A percentile compares a stretch with the other conserved stretches of the same genome.
Evolutionary conservation across 2,113 vertebrate species (phyloP).

Genomic region (Thoracochromis brauschi): DNA sequence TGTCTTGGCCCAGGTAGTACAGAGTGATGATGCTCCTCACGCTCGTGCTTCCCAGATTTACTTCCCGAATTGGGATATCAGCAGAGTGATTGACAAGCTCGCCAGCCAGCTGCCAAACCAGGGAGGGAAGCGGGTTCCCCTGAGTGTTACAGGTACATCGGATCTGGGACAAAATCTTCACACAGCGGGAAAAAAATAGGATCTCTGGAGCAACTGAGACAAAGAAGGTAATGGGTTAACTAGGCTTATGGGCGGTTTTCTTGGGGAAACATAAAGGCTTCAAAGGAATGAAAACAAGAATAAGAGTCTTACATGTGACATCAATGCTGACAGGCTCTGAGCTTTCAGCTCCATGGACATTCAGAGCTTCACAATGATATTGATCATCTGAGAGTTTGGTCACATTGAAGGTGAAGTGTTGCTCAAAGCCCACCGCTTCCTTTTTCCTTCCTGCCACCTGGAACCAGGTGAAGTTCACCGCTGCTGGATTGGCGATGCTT

Average conservation of each 20-base stretch:
- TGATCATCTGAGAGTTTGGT: slow-evolving; percentile 48
- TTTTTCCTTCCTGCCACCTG: slow-evolving; percentile 13
- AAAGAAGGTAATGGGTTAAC: background rate
- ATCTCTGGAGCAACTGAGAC: slow-evolving; percentile 53
- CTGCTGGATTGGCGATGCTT: slow-evolving; percentile 47
- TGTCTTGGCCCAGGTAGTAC: background rate
- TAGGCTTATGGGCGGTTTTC: rapidly evolving
- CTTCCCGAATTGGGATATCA: slow-evolving; percentile 5
- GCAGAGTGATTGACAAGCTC: slow-evolving; percentile 33
- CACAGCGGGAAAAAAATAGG: slow-evolving; percentile 42
- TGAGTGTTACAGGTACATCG: slow-evolving; percentile 58
- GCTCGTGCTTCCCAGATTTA: background rate
- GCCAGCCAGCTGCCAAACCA: slow-evolving; percentile 60
- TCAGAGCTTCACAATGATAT: slow-evolving; percentile 46
- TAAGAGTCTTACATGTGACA: slow-evolving; percentile 44
- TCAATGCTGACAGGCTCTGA: background rate
- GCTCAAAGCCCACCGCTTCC: slow-evolving; percentile 7
- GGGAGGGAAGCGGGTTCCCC: slow-evolving; percentile 57
- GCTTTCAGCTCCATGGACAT: slow-evolving; percentile 30
- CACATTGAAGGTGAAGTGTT: slow-evolving; percentile 33
- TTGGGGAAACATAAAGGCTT: background rate
- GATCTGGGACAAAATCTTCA: slow-evolving; percentile 4
- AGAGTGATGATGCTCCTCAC: slow-evolving; percentile 36
- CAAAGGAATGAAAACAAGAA: background rate
- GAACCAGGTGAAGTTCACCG: slow-evolving; percentile 63